Conservation (phyloP, 2,888 invertebrate species). For the Drosophila putrida region DNA sequence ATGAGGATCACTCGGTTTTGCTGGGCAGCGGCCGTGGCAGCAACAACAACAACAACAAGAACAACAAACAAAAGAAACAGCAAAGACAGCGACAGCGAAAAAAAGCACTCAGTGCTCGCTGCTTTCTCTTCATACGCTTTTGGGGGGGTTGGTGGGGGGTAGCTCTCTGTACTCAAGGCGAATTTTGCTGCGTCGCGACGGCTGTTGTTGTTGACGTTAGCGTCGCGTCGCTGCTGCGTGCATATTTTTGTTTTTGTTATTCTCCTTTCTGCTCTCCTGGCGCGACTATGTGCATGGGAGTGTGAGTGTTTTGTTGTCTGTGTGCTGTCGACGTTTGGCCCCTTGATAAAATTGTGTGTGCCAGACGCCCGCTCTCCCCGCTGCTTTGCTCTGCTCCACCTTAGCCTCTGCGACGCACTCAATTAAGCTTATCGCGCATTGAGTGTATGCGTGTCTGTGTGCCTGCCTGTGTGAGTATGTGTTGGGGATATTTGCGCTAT, state of each 20-base stretch:
- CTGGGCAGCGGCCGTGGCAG: conserved; percentile 20
- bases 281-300: conserved; percentile 33
- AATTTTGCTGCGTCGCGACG: conserved; percentile 33
- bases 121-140: conserved; percentile 71
- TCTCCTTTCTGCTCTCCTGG: conserved; percentile 79
- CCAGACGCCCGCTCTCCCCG: conserved; percentile 18
- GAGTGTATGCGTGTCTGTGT: conserved; percentile 18
- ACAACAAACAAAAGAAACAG: conserved; percentile 46
- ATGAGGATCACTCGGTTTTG: conserved; percentile 47
- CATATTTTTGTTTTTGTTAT: conserved; percentile 55
- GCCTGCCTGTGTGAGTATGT: conserved; percentile 36
- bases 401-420: conserved; percentile 61
- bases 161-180: conserved; percentile 50
- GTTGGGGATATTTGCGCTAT: conserved; percentile 71
- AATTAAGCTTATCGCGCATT: conserved; percentile 79
- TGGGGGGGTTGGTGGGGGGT: conserved; percentile 42
- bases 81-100: conserved; percentile 29
- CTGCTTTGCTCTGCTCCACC: conserved; percentile 33
- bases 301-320: conserved; percentile 18
- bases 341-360: conserved; percentile 71
- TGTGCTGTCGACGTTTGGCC: conserved; percentile 61
- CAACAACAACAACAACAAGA: too few species aligned
- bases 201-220: conserved; percentile 12
- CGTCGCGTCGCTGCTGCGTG: conserved; percentile 44
- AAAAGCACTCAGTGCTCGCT: conserved; percentile 57